These are phyloP conservation scores for Morpho achilles DNA, from an alignment of 2,888 invertebrate genomes.

Conservation along the genomic window DNA sequence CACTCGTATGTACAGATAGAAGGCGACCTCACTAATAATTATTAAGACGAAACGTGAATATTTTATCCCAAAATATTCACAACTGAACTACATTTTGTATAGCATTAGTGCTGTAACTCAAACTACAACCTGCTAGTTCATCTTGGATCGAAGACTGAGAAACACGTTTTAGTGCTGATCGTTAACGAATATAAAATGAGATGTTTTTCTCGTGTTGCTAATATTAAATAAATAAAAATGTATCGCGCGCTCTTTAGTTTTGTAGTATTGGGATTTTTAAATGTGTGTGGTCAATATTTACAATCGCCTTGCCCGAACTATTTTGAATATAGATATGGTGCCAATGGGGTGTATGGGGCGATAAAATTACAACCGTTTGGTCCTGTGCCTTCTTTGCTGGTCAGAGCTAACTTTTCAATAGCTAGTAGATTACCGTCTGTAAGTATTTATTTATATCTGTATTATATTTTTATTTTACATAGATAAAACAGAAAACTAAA, in stretches of 20 bases:
- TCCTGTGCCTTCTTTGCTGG: conserved; percentile 38
- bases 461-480: not conserved
- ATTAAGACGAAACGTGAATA: too few species aligned
- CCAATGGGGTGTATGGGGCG: conserved; percentile 42
- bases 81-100: too few species aligned
- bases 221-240: conserved; percentile 28
- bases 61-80: too few species aligned
- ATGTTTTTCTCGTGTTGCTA: conserved; percentile 1
- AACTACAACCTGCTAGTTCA: conserved; percentile 34
- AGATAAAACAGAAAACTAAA: not conserved
- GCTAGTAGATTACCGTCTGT: conserved; percentile 35
- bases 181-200: conserved; percentile 21
- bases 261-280: conserved; percentile 36
- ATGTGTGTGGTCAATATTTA: conserved; percentile 40
- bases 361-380: conserved; percentile 42
- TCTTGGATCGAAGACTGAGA: conserved; percentile 34
- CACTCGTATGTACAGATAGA: too few species aligned
- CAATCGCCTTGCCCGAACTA: conserved; percentile 54
- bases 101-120: too few species aligned
- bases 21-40: too few species aligned
- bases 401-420: conserved; percentile 51
- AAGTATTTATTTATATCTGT: conserved; percentile 11
- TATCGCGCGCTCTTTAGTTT: conserved; percentile 32
- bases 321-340: conserved; percentile 52
- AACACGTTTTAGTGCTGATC: conserved; percentile 33